Percentiles rank a stretch among this genome's conserved stretches.
phyloP scores from a whole-genome alignment of 2,888 invertebrate genomes.

The Anthophora plumipes region DNA sequence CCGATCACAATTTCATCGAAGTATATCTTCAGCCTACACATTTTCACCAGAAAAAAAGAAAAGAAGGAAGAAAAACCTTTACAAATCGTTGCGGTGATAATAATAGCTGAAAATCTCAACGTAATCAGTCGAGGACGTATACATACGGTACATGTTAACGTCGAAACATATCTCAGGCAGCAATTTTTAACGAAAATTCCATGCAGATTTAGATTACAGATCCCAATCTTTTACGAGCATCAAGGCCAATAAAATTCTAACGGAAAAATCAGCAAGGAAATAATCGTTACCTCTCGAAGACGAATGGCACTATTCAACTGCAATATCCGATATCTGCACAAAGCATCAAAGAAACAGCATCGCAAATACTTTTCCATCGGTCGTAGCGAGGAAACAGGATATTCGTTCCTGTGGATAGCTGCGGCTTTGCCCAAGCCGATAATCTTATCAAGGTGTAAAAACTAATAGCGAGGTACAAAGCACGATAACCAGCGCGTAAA shows the following conservation, averaged over 20 bases:
- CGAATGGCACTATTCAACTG: background rate
- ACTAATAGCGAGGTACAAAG: conserved; percentile 49
- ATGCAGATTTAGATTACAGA: background rate
- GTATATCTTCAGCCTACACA: too few relatives aligned
- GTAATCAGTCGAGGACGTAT: background rate
- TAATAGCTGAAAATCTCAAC: background rate
- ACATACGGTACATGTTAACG: too few relatives aligned
- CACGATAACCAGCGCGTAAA: conserved; percentile 29
- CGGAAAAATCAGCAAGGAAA: background rate
- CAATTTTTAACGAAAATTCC: background rate
- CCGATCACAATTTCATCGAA: too few relatives aligned
- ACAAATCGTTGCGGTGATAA: background rate
- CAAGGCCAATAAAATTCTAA: background rate
- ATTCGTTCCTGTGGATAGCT: conserved; percentile 28
- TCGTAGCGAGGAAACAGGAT: conserved; percentile 38
- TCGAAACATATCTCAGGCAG: background rate
- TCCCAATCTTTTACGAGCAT: conserved; percentile 1
- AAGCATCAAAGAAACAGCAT: conserved; percentile 32
- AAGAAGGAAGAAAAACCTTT: too few relatives aligned
- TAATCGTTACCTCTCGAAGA: conserved; percentile 8
- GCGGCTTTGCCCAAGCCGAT: conserved; percentile 19
- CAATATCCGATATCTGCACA: conserved; percentile 29
- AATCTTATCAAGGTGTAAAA: conserved; percentile 49
- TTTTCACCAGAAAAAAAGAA: too few relatives aligned
- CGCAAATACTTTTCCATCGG: conserved; percentile 37